These are phyloP conservation scores for Mus caroli DNA, from an alignment of 2,797 vertebrate species.

Conservation along the genomic window DNA sequence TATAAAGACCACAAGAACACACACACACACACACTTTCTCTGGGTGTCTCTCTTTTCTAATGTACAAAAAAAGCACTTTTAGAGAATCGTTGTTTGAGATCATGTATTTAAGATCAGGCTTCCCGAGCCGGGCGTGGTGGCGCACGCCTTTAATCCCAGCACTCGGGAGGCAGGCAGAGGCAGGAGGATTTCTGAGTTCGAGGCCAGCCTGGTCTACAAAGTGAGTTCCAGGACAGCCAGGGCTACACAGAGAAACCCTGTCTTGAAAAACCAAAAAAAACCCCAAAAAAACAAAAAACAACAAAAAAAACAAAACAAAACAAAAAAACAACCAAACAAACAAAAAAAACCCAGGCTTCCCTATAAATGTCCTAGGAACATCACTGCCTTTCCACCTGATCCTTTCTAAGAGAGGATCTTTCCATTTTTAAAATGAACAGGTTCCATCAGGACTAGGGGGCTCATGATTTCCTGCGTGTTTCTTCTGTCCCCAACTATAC, in stretches of 20 bases:
- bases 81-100: background rate
- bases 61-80: background rate
- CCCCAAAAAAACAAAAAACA: background rate
- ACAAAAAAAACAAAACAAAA: background rate
- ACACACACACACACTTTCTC: background rate
- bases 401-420: background rate
- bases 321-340: background rate
- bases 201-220: no score
- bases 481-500: background rate
- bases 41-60: background rate
- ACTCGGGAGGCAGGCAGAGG: no score
- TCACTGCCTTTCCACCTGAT: background rate
- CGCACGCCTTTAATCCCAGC: no score
- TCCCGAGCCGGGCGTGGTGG: background rate
- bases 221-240: no score
- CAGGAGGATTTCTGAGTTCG: no score
- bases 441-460: background rate
- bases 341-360: background rate
- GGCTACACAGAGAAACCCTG: no score
- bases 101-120: background rate
- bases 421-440: slow-evolving; percentile 22
- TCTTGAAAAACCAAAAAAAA: no score
- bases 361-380: background rate
- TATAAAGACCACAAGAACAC: background rate
- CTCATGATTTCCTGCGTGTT: slow-evolving; percentile 11